phyloP scores from a whole-genome alignment of 2,113 vertebrate genomes.

The Rhizomys pruinosus region DNA sequence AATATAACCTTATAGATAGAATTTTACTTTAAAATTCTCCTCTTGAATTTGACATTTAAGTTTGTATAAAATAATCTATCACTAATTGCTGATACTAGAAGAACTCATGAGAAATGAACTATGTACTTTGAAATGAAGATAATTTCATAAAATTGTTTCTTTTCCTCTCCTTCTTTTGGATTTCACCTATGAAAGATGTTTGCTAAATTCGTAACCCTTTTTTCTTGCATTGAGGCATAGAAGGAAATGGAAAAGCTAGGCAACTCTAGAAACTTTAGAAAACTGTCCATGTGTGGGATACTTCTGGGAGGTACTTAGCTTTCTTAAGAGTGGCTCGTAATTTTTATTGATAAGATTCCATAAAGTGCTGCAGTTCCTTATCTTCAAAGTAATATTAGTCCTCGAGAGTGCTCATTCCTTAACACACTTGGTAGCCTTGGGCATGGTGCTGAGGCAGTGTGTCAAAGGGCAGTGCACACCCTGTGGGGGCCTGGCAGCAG shows the following conservation, averaged over 20 bases:
- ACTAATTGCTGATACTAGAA: neutral
- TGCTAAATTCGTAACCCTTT: neutral
- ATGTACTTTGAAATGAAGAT: neutral
- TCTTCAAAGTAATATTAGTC: neutral
- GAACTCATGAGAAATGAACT: neutral
- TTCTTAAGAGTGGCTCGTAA: neutral
- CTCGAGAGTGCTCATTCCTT: constrained; percentile 32
- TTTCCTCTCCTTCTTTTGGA: neutral
- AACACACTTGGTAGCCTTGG: neutral
- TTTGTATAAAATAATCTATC: neutral
- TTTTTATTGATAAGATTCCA: neutral
- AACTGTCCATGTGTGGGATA: neutral
- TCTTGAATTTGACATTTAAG: neutral
- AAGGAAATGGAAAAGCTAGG: neutral
- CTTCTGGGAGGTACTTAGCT: neutral
- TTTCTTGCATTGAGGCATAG: neutral
- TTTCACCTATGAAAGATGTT: neutral
- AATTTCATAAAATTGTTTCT: neutral
- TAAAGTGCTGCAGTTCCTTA: neutral
- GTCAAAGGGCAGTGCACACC: constrained; percentile 43
- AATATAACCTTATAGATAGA: neutral
- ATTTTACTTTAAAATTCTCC: neutral
- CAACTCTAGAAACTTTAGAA: neutral
- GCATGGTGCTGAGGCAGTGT: neutral
- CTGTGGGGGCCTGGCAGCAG: constrained; percentile 58